Conservation (phyloP, 2,888 invertebrate species). For the Apotomis betuletana region DNA sequence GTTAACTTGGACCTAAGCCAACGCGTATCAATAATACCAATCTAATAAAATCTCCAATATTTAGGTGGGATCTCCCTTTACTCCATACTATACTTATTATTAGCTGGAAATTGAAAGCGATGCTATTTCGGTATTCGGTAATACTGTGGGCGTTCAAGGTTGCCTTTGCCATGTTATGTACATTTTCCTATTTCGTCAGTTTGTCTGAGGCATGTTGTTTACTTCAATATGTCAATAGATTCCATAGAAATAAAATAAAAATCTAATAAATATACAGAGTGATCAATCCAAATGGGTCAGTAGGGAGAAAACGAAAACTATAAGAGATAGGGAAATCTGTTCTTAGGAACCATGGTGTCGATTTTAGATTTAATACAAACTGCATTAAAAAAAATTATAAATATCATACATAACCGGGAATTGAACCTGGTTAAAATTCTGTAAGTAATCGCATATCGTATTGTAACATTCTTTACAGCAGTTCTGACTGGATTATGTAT, state of each 20-base stretch:
- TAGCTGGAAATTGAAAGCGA: constrained; percentile 40
- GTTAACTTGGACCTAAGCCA: constrained; percentile 32
- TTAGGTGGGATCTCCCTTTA: constrained; percentile 31
- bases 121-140: constrained; percentile 29
- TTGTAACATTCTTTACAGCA: too few relatives aligned
- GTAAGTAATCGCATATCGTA: too few relatives aligned
- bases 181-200: constrained; percentile 27
- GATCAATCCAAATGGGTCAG: too few relatives aligned
- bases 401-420: too few relatives aligned
- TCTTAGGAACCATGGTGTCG: too few relatives aligned
- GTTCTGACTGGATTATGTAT: too few relatives aligned
- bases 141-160: constrained; percentile 38
- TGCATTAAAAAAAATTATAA: too few relatives aligned
- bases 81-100: constrained; percentile 19
- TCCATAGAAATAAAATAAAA: neutral
- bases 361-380: too few relatives aligned
- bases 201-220: constrained; percentile 30
- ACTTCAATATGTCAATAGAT: neutral
- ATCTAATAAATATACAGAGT: too few relatives aligned
- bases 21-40: constrained; percentile 30
- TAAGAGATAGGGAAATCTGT: too few relatives aligned
- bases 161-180: constrained; percentile 20
- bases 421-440: too few relatives aligned
- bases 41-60: constrained; percentile 30
- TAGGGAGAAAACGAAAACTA: too few relatives aligned